A percentile compares a stretch with the other conserved stretches of the same genome.
These are phyloP conservation scores for Oikopleura albicans DNA, from an alignment of 23 tunicate genomes.

Conservation along the genomic window DNA sequence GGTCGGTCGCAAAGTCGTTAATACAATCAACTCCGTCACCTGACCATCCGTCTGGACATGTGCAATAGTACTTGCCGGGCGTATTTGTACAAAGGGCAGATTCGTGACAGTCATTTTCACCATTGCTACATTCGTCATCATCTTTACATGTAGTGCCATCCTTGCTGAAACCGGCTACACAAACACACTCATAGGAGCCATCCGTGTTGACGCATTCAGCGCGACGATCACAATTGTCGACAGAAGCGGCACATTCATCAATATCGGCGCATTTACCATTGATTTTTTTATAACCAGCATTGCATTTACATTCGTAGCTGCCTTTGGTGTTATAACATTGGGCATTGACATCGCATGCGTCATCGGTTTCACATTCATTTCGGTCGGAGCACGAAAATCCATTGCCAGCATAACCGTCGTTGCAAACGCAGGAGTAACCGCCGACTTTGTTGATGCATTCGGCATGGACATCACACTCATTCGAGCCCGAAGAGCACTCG, in stretches of 20 bases:
- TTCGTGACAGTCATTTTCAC: background rate
- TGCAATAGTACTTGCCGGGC: background rate
- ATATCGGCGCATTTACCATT: background rate
- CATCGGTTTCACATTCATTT: background rate
- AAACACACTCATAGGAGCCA: background rate
- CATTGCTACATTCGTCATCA: background rate
- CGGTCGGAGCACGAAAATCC: background rate
- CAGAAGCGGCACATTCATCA: background rate
- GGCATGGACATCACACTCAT: background rate
- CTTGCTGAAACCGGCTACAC: background rate
- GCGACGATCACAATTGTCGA: background rate
- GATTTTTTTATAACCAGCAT: background rate
- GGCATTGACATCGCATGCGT: background rate
- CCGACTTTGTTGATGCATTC: slow-evolving; percentile 18
- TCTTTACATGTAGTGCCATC: background rate
- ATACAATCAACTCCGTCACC: background rate
- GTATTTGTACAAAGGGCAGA: background rate
- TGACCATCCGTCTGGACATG: background rate
- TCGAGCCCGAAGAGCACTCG: background rate
- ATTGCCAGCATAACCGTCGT: background rate
- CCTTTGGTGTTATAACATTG: background rate
- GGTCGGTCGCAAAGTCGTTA: background rate
- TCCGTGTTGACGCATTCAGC: background rate
- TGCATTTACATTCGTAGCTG: background rate
- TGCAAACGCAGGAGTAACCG: background rate